A percentile compares a stretch with the other conserved stretches of the same genome.
phyloP scores from a whole-genome alignment of 2,888 invertebrate species.

The Platycheirus rosarum region DNA sequence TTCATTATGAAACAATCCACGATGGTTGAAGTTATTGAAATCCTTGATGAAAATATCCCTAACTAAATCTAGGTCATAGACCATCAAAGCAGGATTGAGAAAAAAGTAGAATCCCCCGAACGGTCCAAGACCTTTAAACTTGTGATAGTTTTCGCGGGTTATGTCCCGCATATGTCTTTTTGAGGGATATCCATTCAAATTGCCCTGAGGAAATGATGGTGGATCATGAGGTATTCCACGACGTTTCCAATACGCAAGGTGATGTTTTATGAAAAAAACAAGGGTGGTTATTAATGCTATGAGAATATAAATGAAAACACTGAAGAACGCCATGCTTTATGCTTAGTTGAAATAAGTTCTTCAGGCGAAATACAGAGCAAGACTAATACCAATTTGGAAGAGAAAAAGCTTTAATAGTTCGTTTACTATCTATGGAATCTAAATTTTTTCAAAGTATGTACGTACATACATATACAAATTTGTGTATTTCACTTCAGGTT shows the following conservation, averaged over 20 bases:
- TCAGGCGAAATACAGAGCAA: too few relatives aligned
- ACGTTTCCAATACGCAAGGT: constrained; percentile 77
- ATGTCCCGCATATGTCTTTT: constrained; percentile 6
- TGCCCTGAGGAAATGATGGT: constrained; percentile 79
- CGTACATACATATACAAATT: too few relatives aligned
- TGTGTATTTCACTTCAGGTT: too few relatives aligned
- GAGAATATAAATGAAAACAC: constrained; percentile 20
- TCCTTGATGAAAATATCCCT: constrained; percentile 78
- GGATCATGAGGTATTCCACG: constrained; percentile 80
- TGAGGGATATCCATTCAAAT: constrained; percentile 77
- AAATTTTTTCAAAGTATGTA: too few relatives aligned
- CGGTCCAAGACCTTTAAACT: constrained; percentile 76
- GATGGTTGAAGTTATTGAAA: constrained; percentile 78
- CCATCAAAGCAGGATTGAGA: constrained; percentile 78
- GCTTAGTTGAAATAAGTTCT: not conserved
- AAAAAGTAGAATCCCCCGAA: constrained; percentile 80
- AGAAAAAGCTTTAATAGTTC: too few relatives aligned
- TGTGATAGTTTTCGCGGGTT: constrained; percentile 76
- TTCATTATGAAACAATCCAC: constrained; percentile 79
- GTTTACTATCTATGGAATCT: too few relatives aligned
- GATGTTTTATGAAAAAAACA: not conserved
- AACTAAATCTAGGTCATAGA: constrained; percentile 79
- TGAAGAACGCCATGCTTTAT: not conserved
- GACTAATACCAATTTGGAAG: too few relatives aligned
- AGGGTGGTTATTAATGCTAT: constrained; percentile 9